Conservation (phyloP, 35 echinoderm and acorn worm genomes). For the Lytechinus pictus region DNA sequence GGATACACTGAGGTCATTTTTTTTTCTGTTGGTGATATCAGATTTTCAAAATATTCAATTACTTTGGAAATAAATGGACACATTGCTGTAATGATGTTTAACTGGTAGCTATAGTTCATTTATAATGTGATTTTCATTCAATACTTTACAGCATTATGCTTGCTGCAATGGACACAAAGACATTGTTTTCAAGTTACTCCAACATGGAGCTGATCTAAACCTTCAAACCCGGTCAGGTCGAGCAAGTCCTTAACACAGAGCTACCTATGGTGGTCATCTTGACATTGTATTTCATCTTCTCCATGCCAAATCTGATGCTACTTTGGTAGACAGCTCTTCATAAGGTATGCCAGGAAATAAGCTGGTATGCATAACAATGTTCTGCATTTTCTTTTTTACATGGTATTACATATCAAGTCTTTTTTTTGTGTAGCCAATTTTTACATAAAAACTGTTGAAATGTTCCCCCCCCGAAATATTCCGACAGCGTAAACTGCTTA, state of each 20-base stretch:
- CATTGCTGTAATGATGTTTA: neutral
- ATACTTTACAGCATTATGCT: constrained; percentile 80
- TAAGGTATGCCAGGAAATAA: constrained; percentile 59
- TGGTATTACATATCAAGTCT: too few relatives aligned
- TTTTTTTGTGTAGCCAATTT: too few relatives aligned
- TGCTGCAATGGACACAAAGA: constrained; percentile 75
- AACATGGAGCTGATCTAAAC: constrained; percentile 83
- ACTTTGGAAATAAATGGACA: too few relatives aligned
- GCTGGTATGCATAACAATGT: too few relatives aligned
- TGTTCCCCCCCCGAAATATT: too few relatives aligned
- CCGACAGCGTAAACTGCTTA: too few relatives aligned
- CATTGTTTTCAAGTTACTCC: constrained; percentile 57
- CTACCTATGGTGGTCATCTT: constrained; percentile 77
- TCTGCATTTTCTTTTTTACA: too few relatives aligned
- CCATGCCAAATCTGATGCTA: constrained; percentile 46
- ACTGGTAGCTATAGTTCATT: neutral
- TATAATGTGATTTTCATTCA: neutral
- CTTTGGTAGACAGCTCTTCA: constrained; percentile 73
- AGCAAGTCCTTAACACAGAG: constrained; percentile 75
- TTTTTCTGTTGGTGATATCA: too few relatives aligned
- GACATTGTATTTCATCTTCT: constrained; percentile 69
- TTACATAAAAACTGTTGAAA: too few relatives aligned
- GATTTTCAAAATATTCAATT: too few relatives aligned
- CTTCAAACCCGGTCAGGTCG: constrained; percentile 79
- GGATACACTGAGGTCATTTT: too few relatives aligned